phyloP scores from a whole-genome alignment of 2,888 invertebrate species.

The Cantharis flavilabris region DNA sequence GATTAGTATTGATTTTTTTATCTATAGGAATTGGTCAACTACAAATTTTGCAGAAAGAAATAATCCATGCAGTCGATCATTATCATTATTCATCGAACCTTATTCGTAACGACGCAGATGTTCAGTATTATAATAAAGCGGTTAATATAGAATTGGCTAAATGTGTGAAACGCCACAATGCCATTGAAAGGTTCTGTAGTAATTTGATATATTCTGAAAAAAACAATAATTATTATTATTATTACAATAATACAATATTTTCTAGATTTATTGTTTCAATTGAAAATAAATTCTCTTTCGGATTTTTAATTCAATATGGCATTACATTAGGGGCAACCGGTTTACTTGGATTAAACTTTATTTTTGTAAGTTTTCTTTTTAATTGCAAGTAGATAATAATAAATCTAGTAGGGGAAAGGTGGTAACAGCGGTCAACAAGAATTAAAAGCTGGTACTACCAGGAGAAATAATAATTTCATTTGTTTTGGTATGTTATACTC shows the following conservation, averaged over 20 bases:
- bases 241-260: not conserved
- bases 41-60: not conserved
- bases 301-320: not conserved
- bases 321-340: not conserved
- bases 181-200: not conserved
- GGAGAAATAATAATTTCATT: too few relatives aligned
- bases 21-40: not conserved
- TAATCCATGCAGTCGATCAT: not conserved
- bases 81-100: not conserved
- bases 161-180: not conserved
- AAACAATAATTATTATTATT: fast-evolving
- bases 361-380: not conserved
- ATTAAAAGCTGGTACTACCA: too few relatives aligned
- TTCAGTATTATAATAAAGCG: not conserved
- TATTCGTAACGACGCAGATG: not conserved
- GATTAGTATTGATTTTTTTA: not conserved
- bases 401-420: too few relatives aligned
- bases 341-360: not conserved
- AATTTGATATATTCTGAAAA: too few relatives aligned
- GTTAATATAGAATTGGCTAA: not conserved
- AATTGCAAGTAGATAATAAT: too few relatives aligned
- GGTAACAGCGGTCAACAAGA: too few relatives aligned
- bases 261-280: not conserved
- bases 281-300: not conserved
- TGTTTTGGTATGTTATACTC: too few relatives aligned